These are phyloP conservation scores for Neotoxoptera formosana DNA, from an alignment of 1,140 invertebrate species.

Conservation along the genomic window DNA sequence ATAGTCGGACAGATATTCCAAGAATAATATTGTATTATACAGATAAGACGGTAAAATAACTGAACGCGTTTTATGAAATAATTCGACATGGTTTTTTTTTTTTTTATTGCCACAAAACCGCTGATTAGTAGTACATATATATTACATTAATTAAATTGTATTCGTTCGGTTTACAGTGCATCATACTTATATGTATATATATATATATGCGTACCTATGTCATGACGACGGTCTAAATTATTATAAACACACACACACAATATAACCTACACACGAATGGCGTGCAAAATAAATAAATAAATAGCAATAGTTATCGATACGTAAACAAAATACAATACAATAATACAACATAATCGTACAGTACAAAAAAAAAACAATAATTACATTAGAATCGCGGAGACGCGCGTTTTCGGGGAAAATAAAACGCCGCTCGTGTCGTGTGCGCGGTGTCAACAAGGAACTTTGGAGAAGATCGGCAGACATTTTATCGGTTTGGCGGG, in stretches of 20 bases:
- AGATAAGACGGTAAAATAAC: background rate
- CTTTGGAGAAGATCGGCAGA: background rate
- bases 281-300: constrained; percentile 4
- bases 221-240: background rate
- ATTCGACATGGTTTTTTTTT: background rate
- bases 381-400: background rate
- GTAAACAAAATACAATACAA: background rate
- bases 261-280: background rate
- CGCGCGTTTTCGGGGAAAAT: background rate
- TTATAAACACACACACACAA: background rate
- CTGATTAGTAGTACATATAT: background rate
- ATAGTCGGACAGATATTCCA: background rate
- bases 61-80: background rate
- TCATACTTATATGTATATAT: background rate
- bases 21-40: too few species aligned
- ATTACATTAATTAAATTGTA: background rate
- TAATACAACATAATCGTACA: background rate
- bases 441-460: background rate
- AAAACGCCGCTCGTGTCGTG: background rate
- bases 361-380: constrained; percentile 1
- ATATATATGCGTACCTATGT: background rate
- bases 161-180: background rate
- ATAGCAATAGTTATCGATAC: background rate
- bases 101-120: background rate
- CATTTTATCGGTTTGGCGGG: background rate